Conservation (phyloP, 2,888 invertebrate species). For the Netelia melanura region DNA sequence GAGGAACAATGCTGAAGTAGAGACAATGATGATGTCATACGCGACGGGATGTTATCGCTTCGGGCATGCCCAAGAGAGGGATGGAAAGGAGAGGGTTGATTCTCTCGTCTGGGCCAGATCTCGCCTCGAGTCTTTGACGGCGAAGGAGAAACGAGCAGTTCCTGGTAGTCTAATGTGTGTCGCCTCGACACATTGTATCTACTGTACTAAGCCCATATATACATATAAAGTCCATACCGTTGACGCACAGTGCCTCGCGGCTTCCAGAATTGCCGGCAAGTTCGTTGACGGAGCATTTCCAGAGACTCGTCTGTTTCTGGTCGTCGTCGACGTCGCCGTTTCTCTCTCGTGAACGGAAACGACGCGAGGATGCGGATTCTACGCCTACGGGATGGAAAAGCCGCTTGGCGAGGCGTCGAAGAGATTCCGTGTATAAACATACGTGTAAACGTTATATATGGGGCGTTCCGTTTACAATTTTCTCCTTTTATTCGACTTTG, state of each 20-base stretch:
- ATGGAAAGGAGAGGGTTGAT: constrained; percentile 38
- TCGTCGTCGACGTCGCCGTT: constrained; percentile 36
- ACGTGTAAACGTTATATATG: neutral
- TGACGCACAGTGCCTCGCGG: constrained; percentile 30
- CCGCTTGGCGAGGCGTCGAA: constrained; percentile 44
- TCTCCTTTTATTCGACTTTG: neutral
- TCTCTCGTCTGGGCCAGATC: constrained; percentile 45
- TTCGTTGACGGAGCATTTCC: constrained; percentile 67
- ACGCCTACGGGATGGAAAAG: constrained; percentile 49
- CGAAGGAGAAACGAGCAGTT: constrained; percentile 26
- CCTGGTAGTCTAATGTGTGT: constrained; percentile 33
- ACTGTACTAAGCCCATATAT: neutral
- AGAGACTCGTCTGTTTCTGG: constrained; percentile 51
- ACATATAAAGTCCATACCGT: neutral
- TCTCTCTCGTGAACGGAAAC: constrained; percentile 45
- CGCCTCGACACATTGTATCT: constrained; percentile 27
- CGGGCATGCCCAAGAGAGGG: constrained; percentile 2
- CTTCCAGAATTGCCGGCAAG: constrained; percentile 62
- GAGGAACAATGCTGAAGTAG: neutral
- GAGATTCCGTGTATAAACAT: constrained; percentile 2
- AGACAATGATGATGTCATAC: constrained; percentile 20
- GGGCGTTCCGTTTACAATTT: neutral
- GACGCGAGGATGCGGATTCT: constrained; percentile 46
- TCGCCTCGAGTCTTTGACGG: constrained; percentile 42
- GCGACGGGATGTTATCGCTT: constrained; percentile 58